Evolutionary conservation across 2,113 vertebrate species (phyloP).

Genomic region (Neolamprologus hecqui): DNA sequence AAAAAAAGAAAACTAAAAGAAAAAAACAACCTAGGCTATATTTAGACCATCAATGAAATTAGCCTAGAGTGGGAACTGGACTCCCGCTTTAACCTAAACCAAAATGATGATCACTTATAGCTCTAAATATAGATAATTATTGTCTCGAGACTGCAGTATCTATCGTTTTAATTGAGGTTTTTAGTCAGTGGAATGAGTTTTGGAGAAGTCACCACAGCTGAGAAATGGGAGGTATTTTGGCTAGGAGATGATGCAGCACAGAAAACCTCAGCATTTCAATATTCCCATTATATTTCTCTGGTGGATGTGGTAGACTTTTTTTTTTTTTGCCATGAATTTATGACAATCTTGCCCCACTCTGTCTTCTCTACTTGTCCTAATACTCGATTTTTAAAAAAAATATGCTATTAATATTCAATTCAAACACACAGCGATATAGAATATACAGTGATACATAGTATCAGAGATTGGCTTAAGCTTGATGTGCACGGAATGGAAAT

Average conservation of each 20-base stretch:
- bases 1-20: background rate
- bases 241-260: conserved; percentile 6
- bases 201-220: conserved; percentile 36
- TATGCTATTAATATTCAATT: background rate
- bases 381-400: background rate
- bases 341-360: background rate
- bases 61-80: conserved; percentile 34
- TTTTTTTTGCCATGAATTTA: background rate
- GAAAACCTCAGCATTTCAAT: conserved; percentile 42
- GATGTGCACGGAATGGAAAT: background rate
- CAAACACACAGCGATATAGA: background rate
- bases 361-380: background rate
- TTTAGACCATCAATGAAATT: conserved; percentile 56
- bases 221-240: conserved; percentile 47
- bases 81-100: conserved; percentile 30
- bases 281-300: conserved; percentile 21
- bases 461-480: conserved; percentile 13
- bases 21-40: conserved; percentile 33
- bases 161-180: conserved; percentile 58
- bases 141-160: conserved; percentile 39
- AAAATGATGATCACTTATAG: conserved; percentile 54
- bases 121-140: conserved; percentile 62
- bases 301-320: background rate
- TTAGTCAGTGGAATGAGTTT: conserved; percentile 32
- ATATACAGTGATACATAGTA: background rate